A percentile compares a stretch with the other conserved stretches of the same genome.
phyloP scores from a whole-genome alignment of 2,113 vertebrate genomes.

The Forbesichthys agassizii region DNA sequence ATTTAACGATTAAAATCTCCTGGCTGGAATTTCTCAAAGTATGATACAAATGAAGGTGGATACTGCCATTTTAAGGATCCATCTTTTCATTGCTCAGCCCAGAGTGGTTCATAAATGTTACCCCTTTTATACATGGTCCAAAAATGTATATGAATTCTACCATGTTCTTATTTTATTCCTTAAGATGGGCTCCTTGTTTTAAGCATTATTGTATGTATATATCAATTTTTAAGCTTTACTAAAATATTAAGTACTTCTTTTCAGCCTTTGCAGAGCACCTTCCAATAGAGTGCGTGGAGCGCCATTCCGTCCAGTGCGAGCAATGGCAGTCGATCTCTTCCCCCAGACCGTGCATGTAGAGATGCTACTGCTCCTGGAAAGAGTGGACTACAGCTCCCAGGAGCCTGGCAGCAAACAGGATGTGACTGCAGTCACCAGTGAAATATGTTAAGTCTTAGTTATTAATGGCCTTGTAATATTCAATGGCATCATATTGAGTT shows the following conservation, averaged over 20 bases:
- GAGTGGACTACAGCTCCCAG: conserved; percentile 74
- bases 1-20: too few relatives aligned
- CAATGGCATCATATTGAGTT: background rate
- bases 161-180: too few relatives aligned
- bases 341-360: conserved; percentile 94
- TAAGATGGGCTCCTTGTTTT: too few relatives aligned
- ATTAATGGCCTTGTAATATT: background rate
- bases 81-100: too few relatives aligned
- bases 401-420: conserved; percentile 14
- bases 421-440: background rate
- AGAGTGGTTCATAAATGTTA: too few relatives aligned
- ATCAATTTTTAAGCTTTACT: too few relatives aligned
- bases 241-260: background rate
- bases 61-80: too few relatives aligned
- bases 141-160: too few relatives aligned
- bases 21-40: too few relatives aligned
- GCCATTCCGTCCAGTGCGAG: conserved; percentile 84
- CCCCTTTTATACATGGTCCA: too few relatives aligned
- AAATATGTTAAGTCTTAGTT: background rate
- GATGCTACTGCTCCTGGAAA: conserved; percentile 88
- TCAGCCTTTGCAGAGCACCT: conserved; percentile 84
- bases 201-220: too few relatives aligned
- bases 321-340: conserved; percentile 92
- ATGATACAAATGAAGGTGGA: too few relatives aligned
- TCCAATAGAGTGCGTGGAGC: conserved; percentile 91